Conservation (phyloP, 2,888 invertebrate genomes). For the Eristalinus sepulchralis region DNA sequence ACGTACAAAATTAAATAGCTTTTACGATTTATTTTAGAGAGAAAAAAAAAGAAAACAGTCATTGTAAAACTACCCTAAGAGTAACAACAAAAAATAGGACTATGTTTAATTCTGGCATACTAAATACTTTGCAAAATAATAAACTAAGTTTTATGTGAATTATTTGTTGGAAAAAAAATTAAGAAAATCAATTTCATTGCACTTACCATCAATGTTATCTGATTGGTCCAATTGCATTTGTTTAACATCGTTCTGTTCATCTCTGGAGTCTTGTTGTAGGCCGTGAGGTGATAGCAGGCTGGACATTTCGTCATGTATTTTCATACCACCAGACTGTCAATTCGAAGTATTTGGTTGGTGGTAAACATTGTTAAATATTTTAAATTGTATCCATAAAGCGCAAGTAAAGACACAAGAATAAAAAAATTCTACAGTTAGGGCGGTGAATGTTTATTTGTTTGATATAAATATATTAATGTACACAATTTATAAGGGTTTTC, state of each 20-base stretch:
- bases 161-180: conserved; percentile 38
- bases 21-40: conserved; percentile 52
- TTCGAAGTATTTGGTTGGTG: background rate
- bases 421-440: background rate
- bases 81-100: conserved; percentile 33
- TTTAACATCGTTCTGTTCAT: conserved; percentile 82
- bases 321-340: conserved; percentile 76
- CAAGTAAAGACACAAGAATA: background rate
- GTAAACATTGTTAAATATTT: background rate
- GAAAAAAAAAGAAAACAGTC: conserved; percentile 34
- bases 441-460: background rate
- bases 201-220: conserved; percentile 90
- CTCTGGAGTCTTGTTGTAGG: conserved; percentile 83
- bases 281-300: conserved; percentile 84
- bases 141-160: conserved; percentile 51
- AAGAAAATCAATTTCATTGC: conserved; percentile 48
- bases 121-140: conserved; percentile 54
- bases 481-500: background rate
- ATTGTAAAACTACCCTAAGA: conserved; percentile 46
- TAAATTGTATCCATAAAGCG: background rate
- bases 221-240: conserved; percentile 86
- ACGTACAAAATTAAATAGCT: conserved; percentile 59
- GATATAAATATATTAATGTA: background rate
- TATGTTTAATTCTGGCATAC: conserved; percentile 60
- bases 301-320: conserved; percentile 84